Percentiles rank a stretch among this genome's conserved stretches.
Conservation (phyloP, 2,113 vertebrate genomes). For the Cyanoliseus patagonus region DNA sequence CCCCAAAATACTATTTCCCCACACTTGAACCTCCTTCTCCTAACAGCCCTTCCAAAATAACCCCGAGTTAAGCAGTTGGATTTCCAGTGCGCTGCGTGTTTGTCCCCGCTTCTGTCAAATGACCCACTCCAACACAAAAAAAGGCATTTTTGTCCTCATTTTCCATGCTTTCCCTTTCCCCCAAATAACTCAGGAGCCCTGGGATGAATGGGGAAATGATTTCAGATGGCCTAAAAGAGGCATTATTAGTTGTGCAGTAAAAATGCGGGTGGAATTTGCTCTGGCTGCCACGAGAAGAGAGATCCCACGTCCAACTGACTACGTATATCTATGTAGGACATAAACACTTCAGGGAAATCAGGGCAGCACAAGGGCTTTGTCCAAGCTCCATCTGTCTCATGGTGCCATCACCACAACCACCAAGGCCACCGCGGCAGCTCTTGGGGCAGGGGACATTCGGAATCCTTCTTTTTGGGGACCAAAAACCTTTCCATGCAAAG, state of each 20-base stretch:
- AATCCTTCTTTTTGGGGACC: background rate
- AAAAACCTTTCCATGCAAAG: background rate
- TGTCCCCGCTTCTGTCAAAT: background rate
- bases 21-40: background rate
- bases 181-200: background rate
- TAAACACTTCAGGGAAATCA: background rate
- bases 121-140: background rate
- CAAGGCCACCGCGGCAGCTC: background rate
- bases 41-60: background rate
- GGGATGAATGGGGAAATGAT: background rate
- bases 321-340: background rate
- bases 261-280: background rate
- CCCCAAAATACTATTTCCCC: background rate
- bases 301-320: background rate
- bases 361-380: background rate
- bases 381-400: background rate
- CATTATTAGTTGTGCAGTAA: background rate
- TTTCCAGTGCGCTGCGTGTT: background rate
- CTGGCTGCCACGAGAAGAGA: background rate
- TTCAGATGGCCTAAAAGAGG: background rate
- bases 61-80: background rate
- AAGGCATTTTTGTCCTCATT: background rate
- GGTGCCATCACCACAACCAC: background rate
- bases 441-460: accelerated
- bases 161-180: background rate